Conservation (phyloP, 2,888 invertebrate genomes). For the Patella depressa region DNA sequence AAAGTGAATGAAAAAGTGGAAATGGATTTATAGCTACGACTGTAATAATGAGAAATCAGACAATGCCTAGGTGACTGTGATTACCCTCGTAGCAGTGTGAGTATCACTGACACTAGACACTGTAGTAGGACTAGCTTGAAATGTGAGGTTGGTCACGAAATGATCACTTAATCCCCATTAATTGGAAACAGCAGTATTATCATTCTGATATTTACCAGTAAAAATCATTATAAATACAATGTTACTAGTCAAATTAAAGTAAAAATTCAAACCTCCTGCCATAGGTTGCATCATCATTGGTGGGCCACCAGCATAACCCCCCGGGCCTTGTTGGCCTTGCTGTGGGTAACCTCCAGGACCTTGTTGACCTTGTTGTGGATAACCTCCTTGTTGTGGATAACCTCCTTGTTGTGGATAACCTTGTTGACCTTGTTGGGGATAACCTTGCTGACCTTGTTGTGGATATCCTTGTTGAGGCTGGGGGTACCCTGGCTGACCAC, state of each 20-base stretch:
- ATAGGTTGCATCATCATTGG: constrained; percentile 24
- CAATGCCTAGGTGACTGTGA: too few species aligned
- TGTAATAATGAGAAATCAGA: too few species aligned
- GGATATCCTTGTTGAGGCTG: neutral
- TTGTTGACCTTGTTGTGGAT: neutral
- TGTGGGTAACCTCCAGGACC: constrained; percentile 4
- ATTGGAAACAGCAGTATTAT: too few species aligned
- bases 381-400: neutral
- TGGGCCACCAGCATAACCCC: constrained; percentile 16
- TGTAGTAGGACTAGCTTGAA: too few species aligned
- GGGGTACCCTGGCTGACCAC: neutral
- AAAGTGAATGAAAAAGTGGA: too few species aligned
- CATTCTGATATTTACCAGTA: too few species aligned
- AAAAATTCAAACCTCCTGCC: constrained; percentile 16
- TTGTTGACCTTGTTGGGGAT: neutral
- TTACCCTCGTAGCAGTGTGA: too few species aligned
- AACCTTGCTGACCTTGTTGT: neutral
- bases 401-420: neutral
- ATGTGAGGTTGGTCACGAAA: too few species aligned
- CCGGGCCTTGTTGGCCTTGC: constrained; percentile 12
- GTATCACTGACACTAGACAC: too few species aligned
- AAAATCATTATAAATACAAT: constrained; percentile 27
- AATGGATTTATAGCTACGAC: too few species aligned
- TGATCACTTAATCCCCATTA: too few species aligned
- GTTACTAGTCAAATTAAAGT: constrained; percentile 27